These are phyloP conservation scores for Sphaeridia pumilis DNA, from an alignment of 2,888 invertebrate genomes.

Conservation along the genomic window DNA sequence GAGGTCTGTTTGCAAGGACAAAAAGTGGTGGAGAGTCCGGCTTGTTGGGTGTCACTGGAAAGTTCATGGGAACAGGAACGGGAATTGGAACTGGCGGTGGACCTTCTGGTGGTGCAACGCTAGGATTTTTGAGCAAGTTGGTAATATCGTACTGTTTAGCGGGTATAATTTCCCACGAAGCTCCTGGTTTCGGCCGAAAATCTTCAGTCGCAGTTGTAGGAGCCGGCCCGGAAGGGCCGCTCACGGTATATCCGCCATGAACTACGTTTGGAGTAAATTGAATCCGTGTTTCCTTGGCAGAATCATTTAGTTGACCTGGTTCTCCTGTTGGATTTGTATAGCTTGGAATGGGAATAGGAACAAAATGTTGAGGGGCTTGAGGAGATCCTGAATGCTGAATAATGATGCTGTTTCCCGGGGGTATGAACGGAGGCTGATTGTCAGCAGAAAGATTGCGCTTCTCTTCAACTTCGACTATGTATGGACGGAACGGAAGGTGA, in stretches of 20 bases:
- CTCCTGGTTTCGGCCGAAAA: background rate
- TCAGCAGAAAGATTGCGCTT: background rate
- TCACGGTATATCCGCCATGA: no score
- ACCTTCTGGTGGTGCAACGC: background rate
- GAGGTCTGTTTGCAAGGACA: conserved; percentile 15
- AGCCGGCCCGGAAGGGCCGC: no score
- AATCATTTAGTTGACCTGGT: no score
- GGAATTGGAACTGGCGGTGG: conserved; percentile 16
- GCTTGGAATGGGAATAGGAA: conserved; percentile 11
- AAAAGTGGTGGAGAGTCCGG: conserved; percentile 25
- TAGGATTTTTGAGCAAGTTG: conserved; percentile 26
- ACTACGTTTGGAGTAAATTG: background rate
- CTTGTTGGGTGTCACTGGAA: no score
- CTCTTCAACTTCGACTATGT: background rate
- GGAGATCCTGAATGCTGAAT: background rate
- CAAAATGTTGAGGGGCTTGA: no score
- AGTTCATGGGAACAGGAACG: conserved; percentile 32
- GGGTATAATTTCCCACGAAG: conserved; percentile 34
- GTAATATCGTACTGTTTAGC: conserved; percentile 35
- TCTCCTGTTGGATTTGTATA: no score
- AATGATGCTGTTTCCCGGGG: conserved; percentile 1
- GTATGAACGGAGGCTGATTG: background rate
- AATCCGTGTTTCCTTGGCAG: background rate
- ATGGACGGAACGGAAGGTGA: background rate
- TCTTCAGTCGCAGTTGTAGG: no score